phyloP scores from a whole-genome alignment of 2,113 vertebrate species.

The Butorides virescens region DNA sequence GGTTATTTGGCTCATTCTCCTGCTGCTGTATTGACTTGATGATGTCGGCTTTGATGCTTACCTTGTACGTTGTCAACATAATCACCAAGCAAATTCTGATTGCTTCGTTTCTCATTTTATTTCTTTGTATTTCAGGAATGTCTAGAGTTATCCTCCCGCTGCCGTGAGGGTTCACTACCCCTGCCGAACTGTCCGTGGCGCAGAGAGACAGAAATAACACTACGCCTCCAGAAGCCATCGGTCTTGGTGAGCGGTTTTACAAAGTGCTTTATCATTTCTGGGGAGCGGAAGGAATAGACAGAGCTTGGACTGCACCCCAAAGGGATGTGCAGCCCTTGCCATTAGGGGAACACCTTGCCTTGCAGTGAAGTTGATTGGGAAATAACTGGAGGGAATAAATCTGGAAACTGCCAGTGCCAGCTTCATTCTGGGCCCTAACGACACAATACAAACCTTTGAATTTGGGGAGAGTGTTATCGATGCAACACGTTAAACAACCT shows the following conservation, averaged over 20 bases:
- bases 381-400: not conserved
- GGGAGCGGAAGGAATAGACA: not conserved
- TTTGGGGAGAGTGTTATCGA: not conserved
- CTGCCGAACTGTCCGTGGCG: not conserved
- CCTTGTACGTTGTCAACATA: not conserved
- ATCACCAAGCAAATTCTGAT: not conserved
- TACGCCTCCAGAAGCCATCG: not conserved
- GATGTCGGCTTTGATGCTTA: not conserved
- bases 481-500: conserved; percentile 41
- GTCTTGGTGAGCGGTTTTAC: not conserved
- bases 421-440: not conserved
- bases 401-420: not conserved
- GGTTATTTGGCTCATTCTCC: not conserved
- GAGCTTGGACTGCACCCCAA: not conserved
- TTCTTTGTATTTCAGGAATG: not conserved
- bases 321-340: not conserved
- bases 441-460: not conserved
- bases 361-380: not conserved
- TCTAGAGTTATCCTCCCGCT: not conserved
- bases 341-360: not conserved
- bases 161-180: not conserved
- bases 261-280: not conserved
- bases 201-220: not conserved
- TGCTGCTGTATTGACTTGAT: not conserved
- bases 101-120: not conserved